A percentile compares a stretch with the other conserved stretches of the same genome.
phyloP scores from a whole-genome alignment of 2,797 vertebrate genomes.

The Mallotus villosus region DNA sequence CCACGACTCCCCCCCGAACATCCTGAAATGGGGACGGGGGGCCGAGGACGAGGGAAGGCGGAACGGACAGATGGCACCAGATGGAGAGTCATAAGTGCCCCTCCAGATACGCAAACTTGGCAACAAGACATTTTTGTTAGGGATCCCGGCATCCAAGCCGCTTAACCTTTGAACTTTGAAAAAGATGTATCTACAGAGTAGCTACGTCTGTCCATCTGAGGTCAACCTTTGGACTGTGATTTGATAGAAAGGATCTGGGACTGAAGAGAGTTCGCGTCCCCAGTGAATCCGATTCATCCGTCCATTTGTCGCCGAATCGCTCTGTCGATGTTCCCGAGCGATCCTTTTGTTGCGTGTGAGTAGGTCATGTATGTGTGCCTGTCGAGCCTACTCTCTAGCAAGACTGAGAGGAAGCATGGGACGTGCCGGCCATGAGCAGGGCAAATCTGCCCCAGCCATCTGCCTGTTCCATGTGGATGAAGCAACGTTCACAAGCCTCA shows the following conservation, averaged over 20 bases:
- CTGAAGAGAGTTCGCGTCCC: too few species aligned
- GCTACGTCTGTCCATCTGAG: neutral
- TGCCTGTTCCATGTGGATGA: conserved; percentile 58
- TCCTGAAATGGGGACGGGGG: conserved; percentile 63
- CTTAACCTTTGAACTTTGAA: conserved; percentile 67
- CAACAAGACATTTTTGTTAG: conserved; percentile 65
- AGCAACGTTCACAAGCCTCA: conserved; percentile 52
- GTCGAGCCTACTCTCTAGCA: conserved; percentile 5
- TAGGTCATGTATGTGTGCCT: neutral
- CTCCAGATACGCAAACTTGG: conserved; percentile 75
- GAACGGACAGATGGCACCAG: conserved; percentile 78
- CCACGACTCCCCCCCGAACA: conserved; percentile 50
- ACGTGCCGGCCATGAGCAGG: conserved; percentile 43
- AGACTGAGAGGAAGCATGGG: conserved; percentile 35
- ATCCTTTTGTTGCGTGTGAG: neutral
- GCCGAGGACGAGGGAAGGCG: too few species aligned
- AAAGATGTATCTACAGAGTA: neutral
- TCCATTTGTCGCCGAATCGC: neutral
- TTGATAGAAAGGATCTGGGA: neutral
- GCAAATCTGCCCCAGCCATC: conserved; percentile 71
- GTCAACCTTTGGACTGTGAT: too few species aligned
- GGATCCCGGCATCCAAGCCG: conserved; percentile 61
- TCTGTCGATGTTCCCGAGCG: neutral
- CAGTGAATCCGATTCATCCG: neutral
- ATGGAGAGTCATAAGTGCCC: conserved; percentile 75